These are phyloP conservation scores for Drosophila setosimentum DNA, from an alignment of 2,888 invertebrate genomes.

Conservation along the genomic window DNA sequence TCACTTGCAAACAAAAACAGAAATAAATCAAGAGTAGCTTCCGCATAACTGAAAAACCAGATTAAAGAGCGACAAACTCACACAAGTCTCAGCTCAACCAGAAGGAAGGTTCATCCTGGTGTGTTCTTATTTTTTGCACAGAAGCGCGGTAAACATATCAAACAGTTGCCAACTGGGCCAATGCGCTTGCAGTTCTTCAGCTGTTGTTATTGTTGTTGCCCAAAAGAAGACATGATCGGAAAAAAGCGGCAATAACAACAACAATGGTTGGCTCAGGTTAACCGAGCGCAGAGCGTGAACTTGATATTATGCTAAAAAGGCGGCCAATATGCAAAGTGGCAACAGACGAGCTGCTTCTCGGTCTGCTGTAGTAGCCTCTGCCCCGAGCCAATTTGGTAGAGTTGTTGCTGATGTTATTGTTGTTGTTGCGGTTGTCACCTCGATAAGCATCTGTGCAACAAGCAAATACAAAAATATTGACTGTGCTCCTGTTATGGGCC, in stretches of 20 bases:
- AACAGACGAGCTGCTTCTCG: slow-evolving; percentile 34
- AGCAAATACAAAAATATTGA: slow-evolving; percentile 64
- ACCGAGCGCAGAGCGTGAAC: slow-evolving; percentile 66
- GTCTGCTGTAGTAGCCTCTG: slow-evolving; percentile 19
- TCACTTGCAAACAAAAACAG: slow-evolving; percentile 27
- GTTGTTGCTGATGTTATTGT: slow-evolving; percentile 33
- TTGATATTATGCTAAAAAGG: slow-evolving; percentile 67
- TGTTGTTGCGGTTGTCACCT: slow-evolving; percentile 63
- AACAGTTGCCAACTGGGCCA: slow-evolving; percentile 69
- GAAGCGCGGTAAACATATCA: slow-evolving; percentile 58
- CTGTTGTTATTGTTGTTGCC: slow-evolving; percentile 37
- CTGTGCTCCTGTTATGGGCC: slow-evolving; percentile 46
- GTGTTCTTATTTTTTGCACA: slow-evolving; percentile 25
- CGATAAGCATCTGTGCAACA: slow-evolving; percentile 66
- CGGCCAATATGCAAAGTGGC: slow-evolving; percentile 68
- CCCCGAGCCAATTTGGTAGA: slow-evolving; percentile 64
- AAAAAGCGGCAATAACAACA: slow-evolving; percentile 15
- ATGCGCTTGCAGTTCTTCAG: slow-evolving; percentile 40
- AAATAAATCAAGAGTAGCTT: slow-evolving; percentile 49
- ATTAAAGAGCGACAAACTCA: slow-evolving; percentile 22
- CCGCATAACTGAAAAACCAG: slow-evolving; percentile 59
- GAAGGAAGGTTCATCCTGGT: slow-evolving; percentile 34
- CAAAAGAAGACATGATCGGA: slow-evolving; percentile 65
- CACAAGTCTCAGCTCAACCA: no score
- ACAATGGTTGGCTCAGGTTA: slow-evolving; percentile 58